Evolutionary conservation across 2,113 vertebrate genomes (phyloP), one percentile per base, ranked within the genome.

Genomic region (Fregata magnificens): DNA sequence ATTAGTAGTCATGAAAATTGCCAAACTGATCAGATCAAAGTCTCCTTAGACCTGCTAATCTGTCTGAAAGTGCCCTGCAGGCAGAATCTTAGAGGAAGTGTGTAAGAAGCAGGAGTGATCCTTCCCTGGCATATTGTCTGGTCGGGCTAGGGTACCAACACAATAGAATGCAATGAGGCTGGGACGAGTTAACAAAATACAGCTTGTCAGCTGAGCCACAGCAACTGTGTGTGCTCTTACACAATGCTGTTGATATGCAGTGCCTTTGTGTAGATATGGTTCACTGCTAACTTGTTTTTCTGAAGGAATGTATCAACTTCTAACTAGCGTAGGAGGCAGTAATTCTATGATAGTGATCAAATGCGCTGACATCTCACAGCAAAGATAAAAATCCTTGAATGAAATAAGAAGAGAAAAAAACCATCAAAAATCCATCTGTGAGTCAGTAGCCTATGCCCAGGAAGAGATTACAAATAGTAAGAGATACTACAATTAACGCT

Each of bases 401-500:
- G 82, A 93, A 96, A 70, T 76, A 62, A 50, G 66, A 88, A 76
- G 59, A 82, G 55, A 94, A 83, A 88, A 40, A 83, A 82, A 82
- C 26, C 29, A 53, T 53, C 25, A 85, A 82, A 94, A 94, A 47
- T 42, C 50, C 58, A 18, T 69, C 77, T 85, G 42, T 71, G 82
- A 94, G 67, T 85, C 82, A 71, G 44, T 65, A 67, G 52, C 47
- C 61, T 84, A 32, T 5, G 5, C 85, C 65, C 65, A 96, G 91
- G 82, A 90, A 73, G 50, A 91, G 86, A 77, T 95, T 84, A 86
- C 72, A 38, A 59, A 62, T 10, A 82, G 32, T 93, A 89, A 80
- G 49, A 88, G 83, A 58, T 86, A 85, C 95, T 88, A 28, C 38
- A 95, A 47, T 90, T 84, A 79, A 86, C 82, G 61, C 63, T 95